Evolutionary conservation across 2,797 vertebrate genomes (phyloP).

Genomic region (Okamejei kenojei): DNA sequence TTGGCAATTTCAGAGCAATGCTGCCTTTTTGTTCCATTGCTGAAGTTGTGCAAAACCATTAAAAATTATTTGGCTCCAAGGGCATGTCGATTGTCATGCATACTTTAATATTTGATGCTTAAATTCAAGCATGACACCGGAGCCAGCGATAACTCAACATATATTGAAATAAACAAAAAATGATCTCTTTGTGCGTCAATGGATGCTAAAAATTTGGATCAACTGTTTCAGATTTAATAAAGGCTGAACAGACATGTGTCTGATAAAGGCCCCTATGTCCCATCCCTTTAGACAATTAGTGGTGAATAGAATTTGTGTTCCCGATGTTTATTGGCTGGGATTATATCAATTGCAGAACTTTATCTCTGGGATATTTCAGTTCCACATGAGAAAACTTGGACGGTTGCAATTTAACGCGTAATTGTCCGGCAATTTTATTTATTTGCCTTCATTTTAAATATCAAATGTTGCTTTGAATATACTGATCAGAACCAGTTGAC

Average conservation of each 20-base stretch:
- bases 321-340: neutral
- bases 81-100: slow-evolving; percentile 23
- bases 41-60: neutral
- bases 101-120: slow-evolving; percentile 26
- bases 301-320: neutral
- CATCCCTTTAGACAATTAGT: neutral
- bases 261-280: slow-evolving; percentile 6
- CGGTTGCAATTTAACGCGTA: neutral
- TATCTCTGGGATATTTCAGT: neutral
- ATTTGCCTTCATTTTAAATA: neutral
- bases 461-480: neutral
- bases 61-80: slow-evolving; percentile 29
- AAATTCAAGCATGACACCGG: neutral
- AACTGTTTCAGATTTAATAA: neutral
- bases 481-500: neutral
- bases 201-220: neutral
- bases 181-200: slow-evolving; percentile 19
- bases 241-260: neutral
- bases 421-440: neutral
- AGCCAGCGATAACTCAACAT: neutral
- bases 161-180: neutral
- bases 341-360: neutral
- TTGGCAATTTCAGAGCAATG: neutral
- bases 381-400: neutral
- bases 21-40: neutral